Conservation (phyloP, 2,888 invertebrate species). For the Pammene aurita region DNA sequence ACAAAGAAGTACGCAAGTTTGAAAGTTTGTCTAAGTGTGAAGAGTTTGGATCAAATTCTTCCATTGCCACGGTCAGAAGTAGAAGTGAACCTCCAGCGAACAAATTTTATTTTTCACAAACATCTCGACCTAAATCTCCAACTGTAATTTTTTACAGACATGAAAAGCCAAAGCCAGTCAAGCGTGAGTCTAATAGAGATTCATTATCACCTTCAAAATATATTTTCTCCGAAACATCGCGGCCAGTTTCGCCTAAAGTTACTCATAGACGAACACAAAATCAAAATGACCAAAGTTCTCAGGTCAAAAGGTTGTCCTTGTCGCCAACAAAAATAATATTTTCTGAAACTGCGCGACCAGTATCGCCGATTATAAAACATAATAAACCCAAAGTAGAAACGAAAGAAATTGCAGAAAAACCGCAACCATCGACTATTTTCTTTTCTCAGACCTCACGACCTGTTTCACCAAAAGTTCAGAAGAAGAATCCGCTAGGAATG, state of each 20-base stretch:
- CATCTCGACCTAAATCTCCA: slow-evolving; percentile 74
- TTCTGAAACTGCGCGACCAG: slow-evolving; percentile 69
- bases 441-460: slow-evolving; percentile 75
- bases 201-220: slow-evolving; percentile 64
- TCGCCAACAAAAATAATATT: slow-evolving; percentile 69
- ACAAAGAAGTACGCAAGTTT: slow-evolving; percentile 77
- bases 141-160: slow-evolving; percentile 69
- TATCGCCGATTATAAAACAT: slow-evolving; percentile 63
- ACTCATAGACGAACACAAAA: slow-evolving; percentile 51
- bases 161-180: slow-evolving; percentile 49
- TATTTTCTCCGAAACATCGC: slow-evolving; percentile 65
- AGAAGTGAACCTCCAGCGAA: slow-evolving; percentile 85
- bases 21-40: slow-evolving; percentile 72
- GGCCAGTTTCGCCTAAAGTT: slow-evolving; percentile 70
- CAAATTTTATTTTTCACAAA: slow-evolving; percentile 80
- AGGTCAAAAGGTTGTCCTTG: slow-evolving; percentile 51
- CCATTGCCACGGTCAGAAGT: slow-evolving; percentile 82
- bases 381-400: slow-evolving; percentile 49
- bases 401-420: slow-evolving; percentile 49
- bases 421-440: slow-evolving; percentile 61
- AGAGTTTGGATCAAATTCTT: slow-evolving; percentile 75
- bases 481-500: slow-evolving; percentile 49
- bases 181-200: slow-evolving; percentile 44
- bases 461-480: slow-evolving; percentile 68
- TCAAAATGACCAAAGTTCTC: slow-evolving; percentile 40